phyloP scores from a whole-genome alignment of 1,140 invertebrate species.

The Battus philenor region DNA sequence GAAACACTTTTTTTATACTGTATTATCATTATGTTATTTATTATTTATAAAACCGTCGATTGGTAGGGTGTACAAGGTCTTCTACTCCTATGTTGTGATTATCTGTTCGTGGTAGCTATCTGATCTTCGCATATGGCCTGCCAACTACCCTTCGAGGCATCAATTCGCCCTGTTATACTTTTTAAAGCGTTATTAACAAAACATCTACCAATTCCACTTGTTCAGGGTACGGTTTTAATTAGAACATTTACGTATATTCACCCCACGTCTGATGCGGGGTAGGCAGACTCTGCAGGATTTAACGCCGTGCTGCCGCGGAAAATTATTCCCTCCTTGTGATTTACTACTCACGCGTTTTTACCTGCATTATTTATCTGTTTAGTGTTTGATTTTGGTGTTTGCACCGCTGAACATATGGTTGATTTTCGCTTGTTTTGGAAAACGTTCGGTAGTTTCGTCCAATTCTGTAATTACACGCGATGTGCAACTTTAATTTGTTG shows the following conservation, averaged over 20 bases:
- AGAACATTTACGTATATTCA: constrained; percentile 24
- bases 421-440: constrained; percentile 9
- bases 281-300: constrained; percentile 41
- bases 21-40: too few relatives aligned
- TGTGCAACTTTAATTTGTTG: constrained; percentile 25
- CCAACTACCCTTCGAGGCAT: too few relatives aligned
- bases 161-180: too few relatives aligned
- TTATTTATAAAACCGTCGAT: too few relatives aligned
- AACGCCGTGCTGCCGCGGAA: constrained; percentile 31
- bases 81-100: too few relatives aligned
- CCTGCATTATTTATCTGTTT: constrained; percentile 31
- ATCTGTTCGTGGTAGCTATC: too few relatives aligned
- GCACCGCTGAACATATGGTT: constrained; percentile 9
- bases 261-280: constrained; percentile 8
- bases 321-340: constrained; percentile 49
- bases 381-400: constrained; percentile 17
- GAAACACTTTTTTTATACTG: too few relatives aligned
- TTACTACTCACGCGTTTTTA: constrained; percentile 45
- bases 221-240: constrained; percentile 36
- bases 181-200: background rate
- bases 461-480: constrained; percentile 31
- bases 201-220: constrained; percentile 14
- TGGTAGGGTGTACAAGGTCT: too few relatives aligned
- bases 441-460: constrained; percentile 12
- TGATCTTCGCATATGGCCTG: too few relatives aligned